Evolutionary conservation across 2,113 vertebrate species (phyloP).

Genomic region (Pterocles gutturalis): DNA sequence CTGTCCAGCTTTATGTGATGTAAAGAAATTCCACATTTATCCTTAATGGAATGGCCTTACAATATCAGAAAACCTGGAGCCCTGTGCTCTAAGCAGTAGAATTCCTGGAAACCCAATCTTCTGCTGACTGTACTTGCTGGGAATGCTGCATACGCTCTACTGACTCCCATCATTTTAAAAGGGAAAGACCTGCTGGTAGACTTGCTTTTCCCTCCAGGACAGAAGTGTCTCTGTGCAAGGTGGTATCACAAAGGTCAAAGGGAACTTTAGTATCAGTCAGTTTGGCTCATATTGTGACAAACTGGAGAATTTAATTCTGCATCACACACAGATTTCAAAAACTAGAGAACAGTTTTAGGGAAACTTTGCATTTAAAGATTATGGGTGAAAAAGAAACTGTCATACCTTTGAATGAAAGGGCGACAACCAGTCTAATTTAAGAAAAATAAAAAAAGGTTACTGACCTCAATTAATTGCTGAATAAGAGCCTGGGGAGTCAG

Average conservation of each 20-base stretch:
- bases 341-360: neutral
- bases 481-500: neutral
- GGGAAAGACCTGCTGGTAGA: neutral
- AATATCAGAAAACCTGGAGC: neutral
- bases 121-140: conserved; percentile 12
- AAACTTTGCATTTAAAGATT: neutral
- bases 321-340: neutral
- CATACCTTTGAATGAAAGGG: neutral
- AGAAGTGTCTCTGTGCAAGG: neutral
- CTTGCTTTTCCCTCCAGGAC: neutral
- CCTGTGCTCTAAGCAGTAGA: neutral
- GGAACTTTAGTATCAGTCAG: neutral
- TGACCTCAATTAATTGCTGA: neutral
- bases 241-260: neutral
- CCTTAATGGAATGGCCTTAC: neutral
- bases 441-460: neutral
- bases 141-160: neutral
- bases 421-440: neutral
- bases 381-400: neutral
- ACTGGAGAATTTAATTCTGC: neutral
- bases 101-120: conserved; percentile 5
- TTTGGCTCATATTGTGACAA: neutral
- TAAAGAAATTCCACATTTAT: neutral
- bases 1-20: neutral
- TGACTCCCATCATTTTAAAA: neutral